Base-by-base conservation (phyloP, 2,888 invertebrate genomes). In the Volucella zonaria region DNA sequence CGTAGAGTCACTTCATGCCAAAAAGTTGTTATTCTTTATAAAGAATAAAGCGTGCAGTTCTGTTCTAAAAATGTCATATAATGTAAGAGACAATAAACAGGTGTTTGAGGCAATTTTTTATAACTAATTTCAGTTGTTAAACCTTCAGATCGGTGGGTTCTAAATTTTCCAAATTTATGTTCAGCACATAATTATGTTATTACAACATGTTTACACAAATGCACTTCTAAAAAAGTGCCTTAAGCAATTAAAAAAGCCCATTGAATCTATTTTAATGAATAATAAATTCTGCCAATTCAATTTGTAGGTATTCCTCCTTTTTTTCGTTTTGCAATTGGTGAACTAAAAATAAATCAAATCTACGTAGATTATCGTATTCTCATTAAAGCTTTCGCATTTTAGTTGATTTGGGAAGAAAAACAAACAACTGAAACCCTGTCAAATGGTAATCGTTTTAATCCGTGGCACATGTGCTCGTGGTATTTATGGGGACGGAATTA, bases 241-340 rank as follows among this genome's bases (percentile, higher is more conserved):
- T 31, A 31, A 31, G 31, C 31, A 31, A 31, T 31, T 31, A 31
- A 23, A 3, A 3, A 2, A 23, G 3, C 23, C 23, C 18, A 68
- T 11, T 49, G 45, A 58, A 59, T 51, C 75, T 75, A 75, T 75
- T 75, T 75, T 43, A n/a, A 51, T 49, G 38, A n/a, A n/a, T n/a
- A n/a, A n/a, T n/a, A n/a, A n/a, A 18, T 18, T 18, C n/a, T 67
- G 66, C 66, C 18, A 23, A 66, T 66, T 18, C 18, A 18, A 18
- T 18, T 18, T 18, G 18, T n/a, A n/a, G n/a, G n/a, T 18, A 18
- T 56, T 56, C 8, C 10, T 38, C 42, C 11, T 54, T 62, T 56
- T 62, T 9, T 49, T 56, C n/a, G 8, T 42, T 14, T 62, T 67
- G 42, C 18, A 67, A 15, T 64, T 40, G 15, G 15, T 15, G 2